A percentile compares a stretch with the other conserved stretches of the same genome.
Evolutionary conservation across 2,113 vertebrate species (phyloP).

Genomic region (Dromas ardeola): DNA sequence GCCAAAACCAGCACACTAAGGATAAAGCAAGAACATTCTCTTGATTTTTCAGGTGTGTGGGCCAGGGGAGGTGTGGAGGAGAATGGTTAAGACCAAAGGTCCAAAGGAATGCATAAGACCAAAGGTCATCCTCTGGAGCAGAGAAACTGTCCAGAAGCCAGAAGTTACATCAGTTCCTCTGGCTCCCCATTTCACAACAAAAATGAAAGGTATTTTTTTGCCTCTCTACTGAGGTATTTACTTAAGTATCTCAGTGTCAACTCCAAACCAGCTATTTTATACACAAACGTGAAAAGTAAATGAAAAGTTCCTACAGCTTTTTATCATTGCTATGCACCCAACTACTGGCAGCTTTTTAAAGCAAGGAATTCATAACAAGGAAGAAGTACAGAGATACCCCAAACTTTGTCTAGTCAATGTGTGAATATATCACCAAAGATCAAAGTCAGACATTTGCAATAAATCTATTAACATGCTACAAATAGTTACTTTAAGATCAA

Average conservation of each 20-base stretch:
- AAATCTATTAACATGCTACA: background rate
- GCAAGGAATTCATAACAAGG: background rate
- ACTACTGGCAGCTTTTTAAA: background rate
- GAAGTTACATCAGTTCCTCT: background rate
- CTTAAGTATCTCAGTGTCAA: background rate
- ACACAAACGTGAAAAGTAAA: background rate
- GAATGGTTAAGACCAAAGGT: background rate
- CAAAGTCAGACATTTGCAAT: background rate
- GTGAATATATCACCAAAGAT: background rate
- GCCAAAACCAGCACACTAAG: background rate
- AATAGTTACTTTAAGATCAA: background rate
- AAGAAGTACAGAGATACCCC: background rate
- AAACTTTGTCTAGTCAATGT: background rate
- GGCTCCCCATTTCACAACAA: background rate
- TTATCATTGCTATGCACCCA: background rate
- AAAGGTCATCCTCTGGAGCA: background rate
- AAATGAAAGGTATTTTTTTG: background rate
- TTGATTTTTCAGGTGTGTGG: background rate
- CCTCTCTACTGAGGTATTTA: background rate
- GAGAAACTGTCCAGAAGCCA: background rate
- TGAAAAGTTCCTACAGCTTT: background rate
- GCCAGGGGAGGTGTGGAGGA: background rate
- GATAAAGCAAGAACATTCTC: background rate
- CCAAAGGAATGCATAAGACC: background rate
- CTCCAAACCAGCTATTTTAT: background rate